These are phyloP conservation scores for Tenodera sinensis DNA, from an alignment of 2,888 invertebrate genomes.

Conservation along the genomic window DNA sequence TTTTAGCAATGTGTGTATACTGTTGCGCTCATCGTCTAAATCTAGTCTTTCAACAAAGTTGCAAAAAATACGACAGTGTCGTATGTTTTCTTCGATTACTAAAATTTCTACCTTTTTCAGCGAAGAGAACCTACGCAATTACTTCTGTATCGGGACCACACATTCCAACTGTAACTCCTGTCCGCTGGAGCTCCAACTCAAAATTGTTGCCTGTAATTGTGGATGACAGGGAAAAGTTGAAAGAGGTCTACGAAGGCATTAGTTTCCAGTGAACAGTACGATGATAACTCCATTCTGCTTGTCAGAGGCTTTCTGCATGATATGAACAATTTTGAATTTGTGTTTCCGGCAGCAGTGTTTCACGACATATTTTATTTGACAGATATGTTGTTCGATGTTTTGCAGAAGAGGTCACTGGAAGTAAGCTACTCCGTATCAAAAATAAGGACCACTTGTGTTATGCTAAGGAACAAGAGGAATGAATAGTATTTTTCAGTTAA, in stretches of 20 bases:
- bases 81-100: slow-evolving; percentile 34
- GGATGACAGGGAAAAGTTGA: neutral
- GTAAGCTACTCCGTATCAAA: no score
- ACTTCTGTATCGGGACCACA: neutral
- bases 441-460: slow-evolving; percentile 25
- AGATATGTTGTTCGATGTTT: no score
- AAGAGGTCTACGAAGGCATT: no score
- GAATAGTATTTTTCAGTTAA: slow-evolving; percentile 9
- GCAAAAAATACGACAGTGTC: slow-evolving; percentile 27
- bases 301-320: no score
- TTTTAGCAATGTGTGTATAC: slow-evolving; percentile 31
- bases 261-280: slow-evolving; percentile 18
- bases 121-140: slow-evolving; percentile 21
- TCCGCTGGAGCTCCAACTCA: no score
- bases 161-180: no score
- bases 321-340: no score
- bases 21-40: slow-evolving; percentile 33
- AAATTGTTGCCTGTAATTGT: slow-evolving; percentile 7
- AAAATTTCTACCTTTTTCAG: slow-evolving; percentile 33
- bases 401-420: no score
- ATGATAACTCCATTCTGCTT: no score
- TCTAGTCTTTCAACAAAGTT: slow-evolving; percentile 32
- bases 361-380: no score
- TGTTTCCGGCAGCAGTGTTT: no score
- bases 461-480: slow-evolving; percentile 7